Evolutionary conservation across 2,113 vertebrate species (phyloP), one percentile per base, ranked within the genome.

Genomic region (Vireo altiloquus): DNA sequence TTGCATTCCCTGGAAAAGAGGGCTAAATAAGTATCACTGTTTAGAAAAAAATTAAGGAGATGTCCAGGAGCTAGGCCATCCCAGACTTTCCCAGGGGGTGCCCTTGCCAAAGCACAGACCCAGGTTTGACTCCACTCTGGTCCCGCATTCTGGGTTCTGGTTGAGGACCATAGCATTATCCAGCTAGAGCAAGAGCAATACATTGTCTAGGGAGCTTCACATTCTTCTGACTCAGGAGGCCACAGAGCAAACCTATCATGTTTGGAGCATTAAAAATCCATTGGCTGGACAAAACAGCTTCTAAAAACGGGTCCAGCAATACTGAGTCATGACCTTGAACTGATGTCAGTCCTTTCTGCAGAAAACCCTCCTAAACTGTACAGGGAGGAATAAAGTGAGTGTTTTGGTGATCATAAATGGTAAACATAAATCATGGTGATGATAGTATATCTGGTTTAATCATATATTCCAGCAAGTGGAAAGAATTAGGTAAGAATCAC

Each of bases 101-200:
- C 21, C 33, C 19, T 78, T 63, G 27, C 22, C 40, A 69, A 44
- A 66, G 49, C 81, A 76, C 5, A 64, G 60, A 9, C 27, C 81
- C 24, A 16, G 31, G 8, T 76, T 76, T 89, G 47, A n/a, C 9
- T 47, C 7, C 0, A 0, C 42, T 91, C 16, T 77, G 64, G 14
- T 87, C n/a, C 8, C 35, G 9, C 4, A 3, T 82, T 84, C 31
- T 77, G 47, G 3, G 12, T 42, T 81, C 52, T 82, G 44, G 1
- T 4, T 82, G 76, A 39, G 10, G 12, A 1, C 21, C 0, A 0
- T 59, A 44, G 22, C 1, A 0, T 56, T 59, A 31, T 24, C 30
- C 37, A 30, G 7, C 19, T 82, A 35, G 42, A 66, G n/a, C 33
- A 84, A 33, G 30, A 87, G 19, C 49, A 71, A 17, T 9, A 21